Percentiles rank a stretch among this genome's conserved stretches.
Conservation (phyloP, 64 coral and sea anemone species). For the Stylophora pistillata region DNA sequence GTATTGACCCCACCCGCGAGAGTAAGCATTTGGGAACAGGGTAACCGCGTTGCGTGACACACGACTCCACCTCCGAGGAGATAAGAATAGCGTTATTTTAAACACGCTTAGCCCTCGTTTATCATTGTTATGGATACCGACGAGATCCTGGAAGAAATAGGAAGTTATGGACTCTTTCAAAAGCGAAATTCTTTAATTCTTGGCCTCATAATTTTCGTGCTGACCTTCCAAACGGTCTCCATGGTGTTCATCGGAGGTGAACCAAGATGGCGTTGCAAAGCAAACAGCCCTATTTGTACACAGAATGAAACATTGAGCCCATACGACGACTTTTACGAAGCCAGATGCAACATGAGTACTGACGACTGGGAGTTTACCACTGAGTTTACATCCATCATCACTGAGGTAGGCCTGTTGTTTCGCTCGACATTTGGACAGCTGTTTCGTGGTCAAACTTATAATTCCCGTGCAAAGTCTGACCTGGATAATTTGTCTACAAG, state of each 20-base stretch:
- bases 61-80: no score
- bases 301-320: slow-evolving; percentile 58
- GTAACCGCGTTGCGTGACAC: no score
- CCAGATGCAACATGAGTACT: slow-evolving; percentile 76
- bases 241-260: slow-evolving; percentile 93
- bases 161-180: slow-evolving; percentile 87
- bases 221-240: slow-evolving; percentile 85
- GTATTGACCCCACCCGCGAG: no score
- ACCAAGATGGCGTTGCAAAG: slow-evolving; percentile 68
- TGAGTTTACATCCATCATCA: slow-evolving; percentile 90
- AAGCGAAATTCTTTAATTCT: slow-evolving; percentile 79
- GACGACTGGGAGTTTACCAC: slow-evolving; percentile 83
- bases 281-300: slow-evolving; percentile 52
- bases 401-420: slow-evolving; percentile 60
- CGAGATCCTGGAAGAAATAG: slow-evolving; percentile 66
- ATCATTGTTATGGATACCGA: slow-evolving; percentile 65
- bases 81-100: no score
- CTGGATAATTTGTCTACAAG: no score
- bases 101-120: no score
- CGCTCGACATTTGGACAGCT: no score
- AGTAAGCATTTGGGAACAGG: no score
- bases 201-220: slow-evolving; percentile 77
- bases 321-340: slow-evolving; percentile 56
- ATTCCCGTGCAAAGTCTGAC: no score
- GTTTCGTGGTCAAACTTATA: no score